Evolutionary conservation across 2,113 vertebrate species (phyloP), one percentile per base, ranked within the genome.

Genomic region (human (Homo sapiens)): DNA sequence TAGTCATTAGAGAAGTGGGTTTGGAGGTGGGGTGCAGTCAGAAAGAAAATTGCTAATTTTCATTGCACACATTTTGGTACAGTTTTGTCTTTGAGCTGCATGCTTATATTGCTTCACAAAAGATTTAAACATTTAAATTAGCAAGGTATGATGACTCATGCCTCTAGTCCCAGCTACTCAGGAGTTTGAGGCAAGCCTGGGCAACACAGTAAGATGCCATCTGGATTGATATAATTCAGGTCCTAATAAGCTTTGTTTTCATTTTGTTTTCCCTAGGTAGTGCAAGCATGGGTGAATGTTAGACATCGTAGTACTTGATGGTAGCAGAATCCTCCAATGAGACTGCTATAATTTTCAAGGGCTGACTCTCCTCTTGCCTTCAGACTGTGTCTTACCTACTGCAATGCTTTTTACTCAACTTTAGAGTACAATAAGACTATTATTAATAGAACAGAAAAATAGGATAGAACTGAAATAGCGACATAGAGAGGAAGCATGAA

Each of bases 311-410:
- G 32, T 32, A 25, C 2, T 30, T 82, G 40, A 76, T 8, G 30
- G 27, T 1, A 8, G 18, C 18, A 43, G 25, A 52, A 27, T 1
- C 0, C 4, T 45, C 20, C 66, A 55, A 6, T 14, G 30, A 12
- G 61, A 48, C 7, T 17, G 20, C 35, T 8, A 1, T 23, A 9
- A 20, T 66, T 50, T 43, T 20, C 38, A 27, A 4, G 9, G 43
- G 11, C 6, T 30, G 45, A 10, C 18, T 88, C 27, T 90, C 23
- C 48, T 68, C 48, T 75, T 75, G 66, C 13, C 38, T 76, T 45
- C 43, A 14, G 25, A 66, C 8, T 57, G 3, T 27, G 25, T 48
- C 35, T 85, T n/a, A 11, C 17, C 16, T 25, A 0, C 17, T 78
- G 6, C 12, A 11, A 25, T 40, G 13, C 11, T 61, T 79, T 88